Conservation (phyloP, 2,888 invertebrate species). For the Uloborus plumipes region DNA sequence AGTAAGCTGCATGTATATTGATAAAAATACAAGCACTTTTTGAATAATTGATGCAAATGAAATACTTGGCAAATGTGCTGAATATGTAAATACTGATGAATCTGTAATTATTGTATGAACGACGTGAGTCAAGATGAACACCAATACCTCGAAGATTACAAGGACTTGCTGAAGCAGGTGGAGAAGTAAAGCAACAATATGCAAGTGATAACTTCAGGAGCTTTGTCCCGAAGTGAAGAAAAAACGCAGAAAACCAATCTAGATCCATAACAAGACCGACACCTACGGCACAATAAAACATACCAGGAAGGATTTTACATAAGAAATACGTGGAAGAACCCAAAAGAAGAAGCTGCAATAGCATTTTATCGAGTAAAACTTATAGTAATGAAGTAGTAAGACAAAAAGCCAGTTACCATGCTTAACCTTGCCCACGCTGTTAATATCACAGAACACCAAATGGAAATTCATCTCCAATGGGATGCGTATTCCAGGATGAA, state of each 20-base stretch:
- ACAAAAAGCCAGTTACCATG: constrained; percentile 32
- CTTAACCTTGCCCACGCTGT: constrained; percentile 5
- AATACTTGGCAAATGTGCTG: constrained; percentile 1
- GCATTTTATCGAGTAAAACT: constrained; percentile 43
- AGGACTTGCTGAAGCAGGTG: too few relatives aligned
- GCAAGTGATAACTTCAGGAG: too few relatives aligned
- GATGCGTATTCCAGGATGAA: too few relatives aligned
- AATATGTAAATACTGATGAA: neutral
- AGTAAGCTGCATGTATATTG: neutral
- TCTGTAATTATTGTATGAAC: too few relatives aligned
- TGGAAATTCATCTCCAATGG: too few relatives aligned
- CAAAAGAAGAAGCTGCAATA: constrained; percentile 40
- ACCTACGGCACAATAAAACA: constrained; percentile 60
- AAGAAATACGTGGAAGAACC: constrained; percentile 17
- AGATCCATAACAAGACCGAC: constrained; percentile 54
- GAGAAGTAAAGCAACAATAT: too few relatives aligned
- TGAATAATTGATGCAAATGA: neutral
- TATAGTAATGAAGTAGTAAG: constrained; percentile 16
- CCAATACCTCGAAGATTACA: too few relatives aligned
- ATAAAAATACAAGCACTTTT: neutral
- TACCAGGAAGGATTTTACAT: constrained; percentile 54
- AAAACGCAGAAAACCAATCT: too few relatives aligned
- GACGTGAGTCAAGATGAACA: too few relatives aligned
- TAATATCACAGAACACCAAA: too few relatives aligned
- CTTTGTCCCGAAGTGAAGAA: too few relatives aligned